Evolutionary conservation across 2,888 invertebrate genomes (phyloP), one percentile per base, ranked within the genome.

Genomic region (Allygus modestus): DNA sequence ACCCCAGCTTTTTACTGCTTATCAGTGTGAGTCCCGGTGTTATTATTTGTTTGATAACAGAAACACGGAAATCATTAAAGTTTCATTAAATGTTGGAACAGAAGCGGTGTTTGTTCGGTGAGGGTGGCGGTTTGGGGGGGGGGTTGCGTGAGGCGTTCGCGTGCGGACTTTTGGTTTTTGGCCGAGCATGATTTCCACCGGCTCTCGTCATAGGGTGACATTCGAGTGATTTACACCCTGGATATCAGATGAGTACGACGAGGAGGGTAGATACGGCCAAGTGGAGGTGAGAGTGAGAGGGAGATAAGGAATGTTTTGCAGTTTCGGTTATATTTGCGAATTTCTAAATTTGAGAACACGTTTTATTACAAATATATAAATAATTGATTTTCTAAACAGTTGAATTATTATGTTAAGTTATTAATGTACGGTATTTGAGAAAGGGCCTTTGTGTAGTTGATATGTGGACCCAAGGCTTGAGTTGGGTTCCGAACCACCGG

Each of bases 171-270:
- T 51, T 33, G 77, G 77, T 11, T 51, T 51, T 77, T 31, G 46
- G 46, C 51, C 17, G 77, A n/a, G 51, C 77, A 51, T 33, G 77
- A 51, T 46, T 73, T 41, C 73, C 23, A 28, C 69, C 28, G n/a
- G 12, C 28, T 73, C 41, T 73, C 73, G 73, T 73, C 73, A 73
- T 41, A 69, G 61, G 51, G 69, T 69, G 69, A 69, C 69, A 31
- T 73, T 41, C 31, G 43, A 20, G 43, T 37, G 43, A 73, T 41
- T 37, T 73, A 41, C 37, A n/a, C 15, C n/a, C 41, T 2, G 31
- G 1, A 17, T 69, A 69, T 69, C 69, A n/a, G 69, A 69, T 69
- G 69, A 31, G 69, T 31, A 31, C 23, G 69, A 28, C 69, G 37
- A 69, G 69, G 31, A 31, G 69, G 69, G 69, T 31, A 69, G 69